A percentile compares a stretch with the other conserved stretches of the same genome.
Conservation (phyloP, 2,113 vertebrate genomes). For the Lepidothrix coronata region DNA sequence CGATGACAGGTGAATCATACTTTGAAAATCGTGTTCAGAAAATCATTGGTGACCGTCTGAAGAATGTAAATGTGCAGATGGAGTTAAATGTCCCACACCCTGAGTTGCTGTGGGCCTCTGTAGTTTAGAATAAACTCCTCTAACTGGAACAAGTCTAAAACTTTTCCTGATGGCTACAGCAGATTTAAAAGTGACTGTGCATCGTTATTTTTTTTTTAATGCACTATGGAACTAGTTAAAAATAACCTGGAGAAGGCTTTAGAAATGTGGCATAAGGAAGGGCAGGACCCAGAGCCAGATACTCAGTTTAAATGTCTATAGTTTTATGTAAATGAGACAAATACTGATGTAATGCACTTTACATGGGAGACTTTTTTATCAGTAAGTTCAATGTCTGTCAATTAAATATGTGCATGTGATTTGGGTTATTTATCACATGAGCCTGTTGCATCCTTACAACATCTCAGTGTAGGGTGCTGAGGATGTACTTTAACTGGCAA, state of each 20-base stretch:
- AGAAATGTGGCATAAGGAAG: background rate
- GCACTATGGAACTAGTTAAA: background rate
- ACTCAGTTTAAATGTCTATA: background rate
- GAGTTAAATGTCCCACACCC: background rate
- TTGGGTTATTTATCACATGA: background rate
- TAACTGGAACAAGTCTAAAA: background rate
- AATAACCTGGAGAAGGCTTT: background rate
- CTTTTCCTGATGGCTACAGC: background rate
- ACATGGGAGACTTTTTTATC: background rate
- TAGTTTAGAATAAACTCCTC: background rate
- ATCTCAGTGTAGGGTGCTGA: background rate
- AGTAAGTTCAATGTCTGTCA: background rate
- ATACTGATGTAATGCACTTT: background rate
- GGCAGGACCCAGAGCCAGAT: background rate
- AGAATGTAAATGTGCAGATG: background rate
- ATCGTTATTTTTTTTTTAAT: background rate
- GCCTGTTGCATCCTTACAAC: background rate
- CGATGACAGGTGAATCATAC: no score
- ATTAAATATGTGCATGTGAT: background rate
- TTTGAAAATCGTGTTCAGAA: background rate
- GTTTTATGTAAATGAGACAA: background rate
- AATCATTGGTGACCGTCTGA: background rate
- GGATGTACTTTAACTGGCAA: background rate
- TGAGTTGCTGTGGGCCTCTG: background rate
- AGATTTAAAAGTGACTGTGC: background rate